Conservation (phyloP, 1,140 invertebrate species). For the Nasonia vitripennis region DNA sequence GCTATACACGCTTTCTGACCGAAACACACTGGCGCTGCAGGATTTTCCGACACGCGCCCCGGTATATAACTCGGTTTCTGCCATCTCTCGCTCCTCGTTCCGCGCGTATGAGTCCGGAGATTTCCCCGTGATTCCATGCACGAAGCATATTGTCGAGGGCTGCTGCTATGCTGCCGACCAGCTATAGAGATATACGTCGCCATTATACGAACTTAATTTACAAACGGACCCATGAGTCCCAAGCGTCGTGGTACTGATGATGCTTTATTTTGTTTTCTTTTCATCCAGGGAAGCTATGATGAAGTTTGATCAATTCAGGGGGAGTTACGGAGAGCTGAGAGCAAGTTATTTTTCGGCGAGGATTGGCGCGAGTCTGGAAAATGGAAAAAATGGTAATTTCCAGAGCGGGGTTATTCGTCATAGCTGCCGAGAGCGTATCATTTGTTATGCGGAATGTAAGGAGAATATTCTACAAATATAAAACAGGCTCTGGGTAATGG, state of each 20-base stretch:
- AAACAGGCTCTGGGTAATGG: background rate
- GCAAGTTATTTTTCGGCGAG: conserved; percentile 10
- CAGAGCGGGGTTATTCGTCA: background rate
- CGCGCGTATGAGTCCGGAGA: conserved; percentile 43
- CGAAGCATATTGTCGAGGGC: conserved; percentile 30
- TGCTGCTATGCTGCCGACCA: background rate
- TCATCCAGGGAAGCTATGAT: background rate
- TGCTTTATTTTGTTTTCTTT: conserved; percentile 2
- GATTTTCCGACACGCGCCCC: background rate
- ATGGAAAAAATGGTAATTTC: conserved; percentile 13
- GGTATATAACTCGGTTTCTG: conserved; percentile 24
- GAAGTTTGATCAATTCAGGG: conserved; percentile 17
- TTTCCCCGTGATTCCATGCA: conserved; percentile 60
- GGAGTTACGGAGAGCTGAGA: background rate
- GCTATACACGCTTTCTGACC: conserved; percentile 61
- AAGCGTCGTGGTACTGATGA: background rate
- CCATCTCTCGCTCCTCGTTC: background rate
- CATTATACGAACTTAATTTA: conserved; percentile 63
- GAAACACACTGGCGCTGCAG: conserved; percentile 41
- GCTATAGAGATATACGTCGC: conserved; percentile 35
- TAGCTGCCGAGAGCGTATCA: background rate
- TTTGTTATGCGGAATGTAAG: background rate
- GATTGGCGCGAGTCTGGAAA: background rate
- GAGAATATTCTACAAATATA: background rate
- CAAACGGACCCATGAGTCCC: conserved; percentile 43